A percentile compares a stretch with the other conserved stretches of the same genome.
phyloP scores from a whole-genome alignment of 2,797 vertebrate genomes.

The Vespertilio murinus region DNA sequence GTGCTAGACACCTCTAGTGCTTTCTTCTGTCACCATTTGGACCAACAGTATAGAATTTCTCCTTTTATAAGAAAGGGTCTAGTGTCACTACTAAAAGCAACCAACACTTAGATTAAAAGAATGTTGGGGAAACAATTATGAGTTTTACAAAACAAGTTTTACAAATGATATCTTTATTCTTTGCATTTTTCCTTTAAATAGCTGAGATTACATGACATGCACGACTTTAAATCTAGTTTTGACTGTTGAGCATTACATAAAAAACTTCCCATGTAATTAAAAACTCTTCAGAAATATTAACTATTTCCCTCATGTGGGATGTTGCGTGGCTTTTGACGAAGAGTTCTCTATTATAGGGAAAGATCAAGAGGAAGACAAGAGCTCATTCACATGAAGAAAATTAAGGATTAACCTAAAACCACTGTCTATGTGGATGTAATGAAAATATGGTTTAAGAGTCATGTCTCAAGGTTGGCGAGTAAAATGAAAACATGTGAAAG shows the following conservation, averaged over 20 bases:
- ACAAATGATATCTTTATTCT: not conserved
- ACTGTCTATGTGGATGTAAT: accelerated
- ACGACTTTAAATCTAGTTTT: not conserved
- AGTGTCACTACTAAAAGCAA: not conserved
- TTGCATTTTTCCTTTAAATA: not conserved
- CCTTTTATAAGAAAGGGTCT: not conserved
- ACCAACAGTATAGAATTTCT: accelerated
- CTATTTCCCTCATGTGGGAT: too few species aligned
- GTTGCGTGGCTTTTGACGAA: not conserved
- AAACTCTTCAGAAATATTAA: not conserved
- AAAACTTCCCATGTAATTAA: not conserved
- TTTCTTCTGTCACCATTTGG: not conserved
- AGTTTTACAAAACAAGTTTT: not conserved
- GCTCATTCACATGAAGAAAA: not conserved
- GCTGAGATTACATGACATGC: not conserved
- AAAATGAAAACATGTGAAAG: not conserved
- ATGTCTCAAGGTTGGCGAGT: not conserved
- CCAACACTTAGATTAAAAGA: not conserved
- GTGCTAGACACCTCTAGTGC: accelerated
- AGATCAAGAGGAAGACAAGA: not conserved
- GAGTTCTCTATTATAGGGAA: not conserved
- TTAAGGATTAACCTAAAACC: not conserved
- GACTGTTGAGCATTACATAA: not conserved
- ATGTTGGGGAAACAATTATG: too few species aligned
- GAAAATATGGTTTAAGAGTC: accelerated